Evolutionary conservation across 2,113 vertebrate species (phyloP), one percentile per base, ranked within the genome.

Genomic region (Amblyornis subalaris): DNA sequence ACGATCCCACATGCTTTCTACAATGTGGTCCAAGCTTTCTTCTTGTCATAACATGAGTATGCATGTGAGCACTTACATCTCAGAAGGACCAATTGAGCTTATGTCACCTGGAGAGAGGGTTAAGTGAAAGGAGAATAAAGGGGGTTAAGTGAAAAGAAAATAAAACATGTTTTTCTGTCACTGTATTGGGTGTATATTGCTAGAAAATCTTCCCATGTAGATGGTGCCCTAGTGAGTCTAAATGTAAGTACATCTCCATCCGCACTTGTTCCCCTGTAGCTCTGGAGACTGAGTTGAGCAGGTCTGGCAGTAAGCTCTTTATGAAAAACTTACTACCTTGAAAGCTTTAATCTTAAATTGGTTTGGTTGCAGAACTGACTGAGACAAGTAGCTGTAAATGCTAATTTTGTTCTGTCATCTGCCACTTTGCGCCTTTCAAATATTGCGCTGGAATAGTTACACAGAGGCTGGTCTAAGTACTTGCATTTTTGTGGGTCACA

Each of bases 201-300:
- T 66, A 61, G 45, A 87, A 89, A 87, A 71, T 57, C 6, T 13
- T 75, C 18, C 22, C 5, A 11, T 21, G 38, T 44, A 62, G 42
- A 24, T 84, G 29, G 64, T 42, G 25, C n/a, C 44, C 25, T 74
- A 33, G 45, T 24, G 55, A 84, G 35, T 42, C 0, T 0, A 71
- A 58, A 9, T 36, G 16, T 36, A 61, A 53, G 2, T 47, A 20
- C 48, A 26, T 72, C 51, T 77, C 35, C 21, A 51, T 47, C 40
- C 47, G 51, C 19, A 5, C 17, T 62, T 44, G n/a, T 18, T n/a
- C 20, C 19, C 22, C 14, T 4, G 5, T 33, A 35, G 50, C n/a
- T 66, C 22, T 1, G 0, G 1, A 0, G 3, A 50, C 42, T 58
- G 54, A 78, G 28, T 36, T 61, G 51, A 20, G 50, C 26, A 76